Evolutionary conservation across 2,113 vertebrate species (phyloP), one percentile per base, ranked within the genome.

Genomic region (Miniopterus natalensis): DNA sequence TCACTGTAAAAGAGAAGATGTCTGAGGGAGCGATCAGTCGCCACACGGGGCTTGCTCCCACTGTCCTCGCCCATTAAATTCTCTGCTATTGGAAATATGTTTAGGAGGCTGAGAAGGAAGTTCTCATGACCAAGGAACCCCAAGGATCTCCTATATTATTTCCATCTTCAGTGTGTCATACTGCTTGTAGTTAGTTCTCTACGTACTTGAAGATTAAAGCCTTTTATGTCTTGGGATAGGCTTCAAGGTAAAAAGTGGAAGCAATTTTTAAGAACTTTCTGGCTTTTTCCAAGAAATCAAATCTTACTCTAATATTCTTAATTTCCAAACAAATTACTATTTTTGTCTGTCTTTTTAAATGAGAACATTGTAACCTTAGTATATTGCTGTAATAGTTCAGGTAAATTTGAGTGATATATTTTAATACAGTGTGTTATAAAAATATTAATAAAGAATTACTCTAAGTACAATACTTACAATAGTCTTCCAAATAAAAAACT

Each of bases 1-100:
- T 93, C 49, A 70, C 61, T 79, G 21, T 27, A 70, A 80, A 93
- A 61, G 68, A 83, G 88, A 90, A 90, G 61, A 84, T 93, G 71
- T 91, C 70, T 45, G 17, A 81, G 51, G 66, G 51, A 81, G 59
- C 27, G 53, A 84, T 84, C 70, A 86, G 66, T 80, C 8, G n/a
- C 21, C 4, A 6, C 49, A 42, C 8, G 17, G 79, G 49, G 36
- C 47, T 63, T 80, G 20, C 47, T 71, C 53, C 75, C n/a, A 29
- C 74, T 84, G 40, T 66, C n/a, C 42, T 61, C 3, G 0, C 90
- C 29, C 63, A 40, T 71, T 92, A 63, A 77, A 49, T 49, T 63
- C 49, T 89, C 27, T 51, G 23, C 47, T 27, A 40, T 31, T 84
- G 25, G 45, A 85, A 90, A 55, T 87, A 53, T n/a, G 90, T 94